These are phyloP conservation scores for Drosophila nigritarsus DNA, from an alignment of 2,888 invertebrate species.

Conservation along the genomic window DNA sequence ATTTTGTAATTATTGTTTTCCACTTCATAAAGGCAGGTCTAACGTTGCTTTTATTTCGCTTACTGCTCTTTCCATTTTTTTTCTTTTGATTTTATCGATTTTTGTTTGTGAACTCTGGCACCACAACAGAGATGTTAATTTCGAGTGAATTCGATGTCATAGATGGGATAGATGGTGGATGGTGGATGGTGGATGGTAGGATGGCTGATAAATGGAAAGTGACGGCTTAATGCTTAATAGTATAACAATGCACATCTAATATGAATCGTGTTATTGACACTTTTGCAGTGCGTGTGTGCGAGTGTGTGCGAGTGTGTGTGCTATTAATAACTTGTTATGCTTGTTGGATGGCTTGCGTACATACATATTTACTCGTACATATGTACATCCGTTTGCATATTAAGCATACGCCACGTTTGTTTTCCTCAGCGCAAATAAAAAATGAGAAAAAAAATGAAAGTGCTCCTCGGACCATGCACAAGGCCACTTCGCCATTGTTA, in stretches of 20 bases:
- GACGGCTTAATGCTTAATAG: conserved; percentile 23
- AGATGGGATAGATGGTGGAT: neutral
- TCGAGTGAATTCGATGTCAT: conserved; percentile 48
- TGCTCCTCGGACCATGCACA: conserved; percentile 57
- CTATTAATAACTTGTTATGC: conserved; percentile 59
- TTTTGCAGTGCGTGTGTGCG: conserved; percentile 45
- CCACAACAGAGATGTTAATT: conserved; percentile 43
- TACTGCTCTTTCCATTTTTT: conserved; percentile 28
- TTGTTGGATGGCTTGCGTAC: conserved; percentile 40
- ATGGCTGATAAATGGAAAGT: conserved; percentile 53
- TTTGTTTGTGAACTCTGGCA: conserved; percentile 58
- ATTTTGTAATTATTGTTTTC: conserved; percentile 50
- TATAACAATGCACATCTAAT: conserved; percentile 31
- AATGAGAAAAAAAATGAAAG: conserved; percentile 55
- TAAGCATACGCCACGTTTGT: conserved; percentile 48
- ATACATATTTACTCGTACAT: neutral
- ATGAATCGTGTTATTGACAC: conserved; percentile 54
- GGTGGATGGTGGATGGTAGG: too few species aligned
- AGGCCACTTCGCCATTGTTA: conserved; percentile 54
- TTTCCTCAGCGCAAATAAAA: conserved; percentile 33
- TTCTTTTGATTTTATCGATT: conserved; percentile 5
- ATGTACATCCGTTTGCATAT: conserved; percentile 55
- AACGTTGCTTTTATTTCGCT: conserved; percentile 32
- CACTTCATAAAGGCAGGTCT: conserved; percentile 26
- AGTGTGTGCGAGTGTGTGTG: neutral